These are phyloP conservation scores for Crotalus helleri DNA, from an alignment of 2,113 vertebrate species.

Conservation along the genomic window DNA sequence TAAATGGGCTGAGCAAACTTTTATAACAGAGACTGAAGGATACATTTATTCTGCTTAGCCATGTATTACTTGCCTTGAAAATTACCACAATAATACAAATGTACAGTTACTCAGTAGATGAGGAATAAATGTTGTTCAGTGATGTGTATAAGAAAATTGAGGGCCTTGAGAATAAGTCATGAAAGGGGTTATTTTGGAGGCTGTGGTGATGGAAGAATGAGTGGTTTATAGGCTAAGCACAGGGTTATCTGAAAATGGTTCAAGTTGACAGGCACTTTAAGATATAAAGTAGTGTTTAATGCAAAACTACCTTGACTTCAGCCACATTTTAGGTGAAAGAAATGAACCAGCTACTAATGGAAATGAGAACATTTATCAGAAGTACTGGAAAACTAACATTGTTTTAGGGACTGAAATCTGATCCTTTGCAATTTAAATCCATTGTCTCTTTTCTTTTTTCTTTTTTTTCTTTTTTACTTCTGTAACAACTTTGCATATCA, in stretches of 20 bases:
- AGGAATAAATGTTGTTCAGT: slow-evolving; percentile 12
- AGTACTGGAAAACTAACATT: background rate
- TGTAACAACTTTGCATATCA: background rate
- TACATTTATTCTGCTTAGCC: slow-evolving; percentile 42
- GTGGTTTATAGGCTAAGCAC: background rate
- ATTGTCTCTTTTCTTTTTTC: background rate
- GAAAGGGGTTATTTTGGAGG: slow-evolving; percentile 36
- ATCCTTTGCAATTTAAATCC: background rate
- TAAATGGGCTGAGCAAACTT: slow-evolving; percentile 28
- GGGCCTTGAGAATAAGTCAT: slow-evolving; percentile 24
- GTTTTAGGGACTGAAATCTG: background rate
- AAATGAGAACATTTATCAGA: background rate
- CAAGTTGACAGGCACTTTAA: background rate
- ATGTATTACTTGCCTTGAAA: slow-evolving; percentile 33
- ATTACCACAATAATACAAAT: slow-evolving; percentile 42
- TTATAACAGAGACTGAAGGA: slow-evolving; percentile 30
- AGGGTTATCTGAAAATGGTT: slow-evolving; percentile 31
- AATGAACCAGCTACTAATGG: slow-evolving; percentile 5
- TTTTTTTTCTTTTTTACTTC: background rate
- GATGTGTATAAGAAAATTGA: slow-evolving; percentile 27
- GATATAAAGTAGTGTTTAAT: slow-evolving; percentile 7
- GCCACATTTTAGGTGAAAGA: background rate
- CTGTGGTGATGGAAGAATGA: slow-evolving; percentile 26
- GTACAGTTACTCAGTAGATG: slow-evolving; percentile 2
- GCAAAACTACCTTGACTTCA: slow-evolving; percentile 3